Conservation (phyloP, 1,140 invertebrate genomes). For the Drosophila sturtevanti region DNA sequence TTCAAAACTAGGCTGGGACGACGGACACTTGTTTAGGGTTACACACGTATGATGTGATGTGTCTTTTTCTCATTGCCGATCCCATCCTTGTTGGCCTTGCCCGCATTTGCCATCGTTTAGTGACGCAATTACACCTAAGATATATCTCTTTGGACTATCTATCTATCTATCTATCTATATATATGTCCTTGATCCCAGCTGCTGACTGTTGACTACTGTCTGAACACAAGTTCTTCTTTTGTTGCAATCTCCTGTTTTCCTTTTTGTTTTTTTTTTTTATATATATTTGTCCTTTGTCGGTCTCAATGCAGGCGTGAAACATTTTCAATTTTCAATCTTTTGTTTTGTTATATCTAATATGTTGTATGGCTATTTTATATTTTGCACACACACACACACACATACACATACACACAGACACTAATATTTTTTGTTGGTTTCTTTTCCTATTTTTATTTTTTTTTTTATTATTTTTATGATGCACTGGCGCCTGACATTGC, state of each 20-base stretch:
- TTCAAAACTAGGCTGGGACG: constrained; percentile 1
- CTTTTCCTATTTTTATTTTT: too few relatives aligned
- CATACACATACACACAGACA: too few relatives aligned
- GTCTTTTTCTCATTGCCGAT: too few relatives aligned
- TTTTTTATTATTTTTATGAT: constrained; percentile 55
- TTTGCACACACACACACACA: constrained; percentile 55
- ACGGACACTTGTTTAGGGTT: too few relatives aligned
- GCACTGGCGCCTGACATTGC: constrained; percentile 53
- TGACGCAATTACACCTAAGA: constrained; percentile 74
- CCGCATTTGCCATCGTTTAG: constrained; percentile 37
- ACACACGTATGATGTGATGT: too few relatives aligned
- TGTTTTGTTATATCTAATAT: constrained; percentile 46
- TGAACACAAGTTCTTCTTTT: too few relatives aligned
- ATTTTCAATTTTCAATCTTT: constrained; percentile 48
- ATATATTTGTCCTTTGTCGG: constrained; percentile 52
- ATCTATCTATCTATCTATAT: constrained; percentile 11
- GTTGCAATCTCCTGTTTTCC: too few relatives aligned
- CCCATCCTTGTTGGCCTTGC: too few relatives aligned
- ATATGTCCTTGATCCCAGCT: constrained; percentile 26
- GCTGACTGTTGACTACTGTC: constrained; percentile 18
- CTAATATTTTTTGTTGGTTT: not conserved
- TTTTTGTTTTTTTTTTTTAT: too few relatives aligned
- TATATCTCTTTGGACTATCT: too few relatives aligned
- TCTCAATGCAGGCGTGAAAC: constrained; percentile 62
- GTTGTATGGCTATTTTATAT: constrained; percentile 24